Evolutionary conservation across 53 echinoderm and acorn worm genomes (phyloP), one percentile per base, ranked within the genome.

Genomic region (Paracentrotus lividus): DNA sequence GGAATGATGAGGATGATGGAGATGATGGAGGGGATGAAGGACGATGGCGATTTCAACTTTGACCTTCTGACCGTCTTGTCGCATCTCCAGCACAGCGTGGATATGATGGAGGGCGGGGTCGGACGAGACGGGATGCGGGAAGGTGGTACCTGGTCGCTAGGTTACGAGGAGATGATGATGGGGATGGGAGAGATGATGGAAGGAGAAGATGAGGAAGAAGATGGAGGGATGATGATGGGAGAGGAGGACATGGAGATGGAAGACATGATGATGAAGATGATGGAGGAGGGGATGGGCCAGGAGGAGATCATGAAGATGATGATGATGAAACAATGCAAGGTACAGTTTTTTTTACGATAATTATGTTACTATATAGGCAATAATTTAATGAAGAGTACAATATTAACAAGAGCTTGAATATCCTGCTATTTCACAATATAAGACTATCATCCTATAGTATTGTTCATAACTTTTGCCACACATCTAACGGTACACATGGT

Each of bases 281-380:
- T 89, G 89, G 89, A 59, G 14, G 8, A 14, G 4, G 89, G 89
- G 0, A 90, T 90, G 91, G 75, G 31, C 91, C 72, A 90, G 75
- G 91, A 90, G 33, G 75, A 69, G 53, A 90, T 90, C 32, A 90
- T 75, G 91, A 72, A 69, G 75, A 68, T 51, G 69, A 72, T 90
- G 75, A 90, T 90, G 91, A 68, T 49, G 91, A 58, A 52, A 52
- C 68, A 72, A 67, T 90, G 91, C 52, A 90, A 56, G 91, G 91
- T 90, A 72, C n/a, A n/a, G n/a, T n/a, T n/a, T 27, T 61, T 61
- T 59, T 61, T 27, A 61, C 18, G 18, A 15, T 54, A 18, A 54
- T 54, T 9, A 18, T 15, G 24, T 61, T 61, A 61, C 26, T n/a
- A 18, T n/a, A n/a, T n/a, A n/a, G n/a, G n/a, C n/a, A n/a, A n/a